Evolutionary conservation across 2,888 invertebrate species (phyloP), one percentile per base, ranked within the genome.

Genomic region (Desoria tigrina): DNA sequence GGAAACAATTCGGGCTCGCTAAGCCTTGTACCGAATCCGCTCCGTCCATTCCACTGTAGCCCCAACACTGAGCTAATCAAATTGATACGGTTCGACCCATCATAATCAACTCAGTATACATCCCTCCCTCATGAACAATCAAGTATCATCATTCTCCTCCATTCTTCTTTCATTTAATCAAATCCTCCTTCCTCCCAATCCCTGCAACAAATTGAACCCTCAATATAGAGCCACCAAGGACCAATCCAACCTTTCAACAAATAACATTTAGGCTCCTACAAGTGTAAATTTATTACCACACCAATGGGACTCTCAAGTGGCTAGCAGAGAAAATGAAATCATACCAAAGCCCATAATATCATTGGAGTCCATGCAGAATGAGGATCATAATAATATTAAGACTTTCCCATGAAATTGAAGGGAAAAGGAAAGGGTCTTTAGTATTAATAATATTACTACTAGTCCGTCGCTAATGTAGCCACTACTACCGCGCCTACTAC

Each of bases 1-100:
- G n/a, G n/a, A n/a, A n/a, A n/a, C n/a, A n/a, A n/a, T n/a, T n/a
- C n/a, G n/a, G n/a, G n/a, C n/a, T n/a, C n/a, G n/a, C n/a, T n/a
- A n/a, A n/a, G n/a, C n/a, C n/a, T n/a, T n/a, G n/a, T n/a, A n/a
- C n/a, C n/a, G n/a, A n/a, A n/a, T n/a, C n/a, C n/a, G n/a, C n/a
- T n/a, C n/a, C n/a, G n/a, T n/a, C n/a, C n/a, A 45, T 11, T 18
- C 6, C 9, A 45, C n/a, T 21, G n/a, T 11, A 21, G 21, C 45
- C 45, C 45, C 45, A 45, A 18, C 62, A 65, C 59, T n/a, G n/a
- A 72, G 69, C 73, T 74, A 72, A 74, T 76, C 71, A 74, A 76
- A 74, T 74, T 74, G 73, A 74, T 74, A 73, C 69, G 73, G 71
- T 74, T 65, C 72, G 66, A 73, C 71, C 71, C 68, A 73, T 74